These are phyloP conservation scores for Glyphotaelius pellucidus DNA, from an alignment of 2,888 invertebrate genomes.

Conservation along the genomic window DNA sequence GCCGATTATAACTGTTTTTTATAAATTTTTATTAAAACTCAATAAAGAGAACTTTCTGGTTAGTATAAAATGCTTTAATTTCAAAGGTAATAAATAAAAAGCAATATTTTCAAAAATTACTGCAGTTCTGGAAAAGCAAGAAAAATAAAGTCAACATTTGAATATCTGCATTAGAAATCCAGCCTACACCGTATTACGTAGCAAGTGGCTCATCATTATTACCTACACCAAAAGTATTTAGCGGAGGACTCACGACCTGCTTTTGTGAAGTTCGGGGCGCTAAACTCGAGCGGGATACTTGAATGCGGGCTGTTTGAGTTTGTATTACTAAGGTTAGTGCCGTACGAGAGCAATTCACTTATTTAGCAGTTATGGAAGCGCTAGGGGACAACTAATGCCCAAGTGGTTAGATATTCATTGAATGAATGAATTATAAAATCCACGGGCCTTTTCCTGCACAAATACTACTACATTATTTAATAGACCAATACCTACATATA, in stretches of 20 bases:
- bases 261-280: conserved; percentile 33
- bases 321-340: conserved; percentile 8
- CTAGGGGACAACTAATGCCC: background rate
- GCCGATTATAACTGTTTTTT: no score
- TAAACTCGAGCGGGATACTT: conserved; percentile 40
- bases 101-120: no score
- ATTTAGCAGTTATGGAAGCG: conserved; percentile 38
- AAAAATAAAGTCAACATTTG: no score
- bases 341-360: conserved; percentile 2
- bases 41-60: no score
- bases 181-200: background rate
- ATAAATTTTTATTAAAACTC: no score
- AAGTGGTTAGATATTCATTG: background rate
- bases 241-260: conserved; percentile 4
- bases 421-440: background rate
- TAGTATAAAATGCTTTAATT: no score
- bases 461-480: background rate
- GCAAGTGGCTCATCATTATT: background rate
- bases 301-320: conserved; percentile 47
- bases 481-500: no score
- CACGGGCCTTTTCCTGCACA: background rate
- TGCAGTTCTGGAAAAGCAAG: no score
- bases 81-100: no score
- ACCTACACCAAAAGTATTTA: conserved; percentile 48
- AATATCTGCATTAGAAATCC: no score